A percentile compares a stretch with the other conserved stretches of the same genome.
These are phyloP conservation scores for Cochlearius cochlearius DNA, from an alignment of 2,113 vertebrate species.

Conservation along the genomic window DNA sequence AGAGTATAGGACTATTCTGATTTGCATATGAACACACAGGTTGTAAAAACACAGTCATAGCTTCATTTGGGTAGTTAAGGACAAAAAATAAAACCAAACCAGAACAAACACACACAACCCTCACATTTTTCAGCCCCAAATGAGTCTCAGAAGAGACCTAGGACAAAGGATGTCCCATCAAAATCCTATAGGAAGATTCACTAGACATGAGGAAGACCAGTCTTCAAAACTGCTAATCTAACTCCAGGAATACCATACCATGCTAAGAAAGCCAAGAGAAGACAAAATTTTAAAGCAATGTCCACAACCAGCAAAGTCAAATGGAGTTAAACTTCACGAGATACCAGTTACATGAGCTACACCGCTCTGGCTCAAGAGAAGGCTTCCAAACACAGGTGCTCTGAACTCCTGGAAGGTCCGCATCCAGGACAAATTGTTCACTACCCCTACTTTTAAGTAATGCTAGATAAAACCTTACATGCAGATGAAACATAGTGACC, in stretches of 20 bases:
- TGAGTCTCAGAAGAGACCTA: background rate
- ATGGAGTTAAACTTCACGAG: background rate
- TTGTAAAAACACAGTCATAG: background rate
- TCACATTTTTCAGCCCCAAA: background rate
- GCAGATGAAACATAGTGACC: background rate
- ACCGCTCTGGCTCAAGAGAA: background rate
- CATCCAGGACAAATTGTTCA: background rate
- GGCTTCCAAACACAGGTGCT: background rate
- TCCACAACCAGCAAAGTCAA: background rate
- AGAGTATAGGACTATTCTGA: background rate
- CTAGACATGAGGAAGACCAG: background rate
- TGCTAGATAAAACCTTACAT: background rate
- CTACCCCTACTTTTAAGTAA: background rate
- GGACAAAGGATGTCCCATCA: background rate
- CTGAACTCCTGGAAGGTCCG: background rate
- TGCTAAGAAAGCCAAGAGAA: background rate
- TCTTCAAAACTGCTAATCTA: background rate
- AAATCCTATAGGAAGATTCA: background rate
- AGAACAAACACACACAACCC: background rate
- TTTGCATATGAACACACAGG: background rate
- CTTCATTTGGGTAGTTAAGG: background rate
- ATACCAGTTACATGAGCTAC: background rate
- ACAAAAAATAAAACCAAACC: background rate
- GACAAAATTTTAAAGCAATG: background rate
- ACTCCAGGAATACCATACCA: background rate